Evolutionary conservation across 2,113 vertebrate genomes (phyloP), one percentile per base, ranked within the genome.

Genomic region (Emydura subglobosa): DNA sequence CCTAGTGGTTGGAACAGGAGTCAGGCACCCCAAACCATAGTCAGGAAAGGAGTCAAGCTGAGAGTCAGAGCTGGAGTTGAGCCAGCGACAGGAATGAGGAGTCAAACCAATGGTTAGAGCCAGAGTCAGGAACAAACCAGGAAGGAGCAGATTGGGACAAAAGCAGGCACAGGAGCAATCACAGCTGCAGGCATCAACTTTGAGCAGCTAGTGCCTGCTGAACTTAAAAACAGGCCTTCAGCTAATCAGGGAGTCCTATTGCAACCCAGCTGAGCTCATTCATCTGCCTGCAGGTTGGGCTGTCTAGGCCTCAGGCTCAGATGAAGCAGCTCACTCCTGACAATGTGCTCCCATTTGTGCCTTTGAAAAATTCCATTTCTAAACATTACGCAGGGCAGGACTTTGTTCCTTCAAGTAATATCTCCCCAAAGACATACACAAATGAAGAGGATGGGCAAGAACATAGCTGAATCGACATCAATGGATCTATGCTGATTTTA

Each of bases 381-480:
- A 68, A 81, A 51, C 5, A 53, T 17, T 17, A 53, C 51, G 13
- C 5, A 14, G 51, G 16, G 51, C 13, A 53, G 51, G 13, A 53
- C 49, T 55, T 61, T 29, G 31, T 0, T 89, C 82, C 88, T 92
- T 59, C 44, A 49, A 49, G 65, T 76, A 81, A 39, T 31, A 39
- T 0, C n/a, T 65, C 68, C 55, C 93, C 39, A 6, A 2, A 3
- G n/a, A 68, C 17, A 8, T 0, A 7, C 4, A 78, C 12, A 47
- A 47, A 76, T 13, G 72, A 76, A 44, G 39, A 76, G n/a, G 42
- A 47, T 47, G 17, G 54, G 53, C 14, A 53, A 81, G 85, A 0
- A 54, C 42, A 68, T 14, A 89, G 49, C 82, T 83, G 19, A 12
- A 50, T 8, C 1, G 0, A 6, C 1, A 0, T 9, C 54, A 87